Conservation (phyloP, 2,888 invertebrate genomes). For the Rhynchonema sp. region DNA sequence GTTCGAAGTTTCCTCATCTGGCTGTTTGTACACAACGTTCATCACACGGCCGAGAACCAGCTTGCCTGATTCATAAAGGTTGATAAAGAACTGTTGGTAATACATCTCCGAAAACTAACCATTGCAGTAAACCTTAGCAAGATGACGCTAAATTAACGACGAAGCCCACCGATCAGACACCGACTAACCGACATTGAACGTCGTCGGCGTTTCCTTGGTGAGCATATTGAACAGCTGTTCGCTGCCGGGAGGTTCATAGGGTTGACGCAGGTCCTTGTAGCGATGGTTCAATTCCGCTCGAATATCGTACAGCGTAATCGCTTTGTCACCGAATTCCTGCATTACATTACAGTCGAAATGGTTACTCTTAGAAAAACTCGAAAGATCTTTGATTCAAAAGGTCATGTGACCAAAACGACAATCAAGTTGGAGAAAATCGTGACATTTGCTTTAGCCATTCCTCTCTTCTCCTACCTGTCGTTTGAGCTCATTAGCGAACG, state of each 20-base stretch:
- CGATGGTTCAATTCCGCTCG: slow-evolving; percentile 78
- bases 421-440: not conserved
- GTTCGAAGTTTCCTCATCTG: slow-evolving; percentile 5
- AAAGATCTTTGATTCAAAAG: not conserved
- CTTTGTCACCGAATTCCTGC: slow-evolving; percentile 45
- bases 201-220: slow-evolving; percentile 83
- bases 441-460: no score
- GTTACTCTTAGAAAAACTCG: not conserved
- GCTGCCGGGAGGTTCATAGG: slow-evolving; percentile 48
- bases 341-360: slow-evolving; percentile 2
- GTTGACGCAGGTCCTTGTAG: slow-evolving; percentile 20
- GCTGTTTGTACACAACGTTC: slow-evolving; percentile 11
- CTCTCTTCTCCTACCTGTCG: slow-evolving; percentile 58
- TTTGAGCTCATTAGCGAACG: slow-evolving; percentile 89
- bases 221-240: slow-evolving; percentile 83
- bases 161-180: no score
- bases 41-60: slow-evolving; percentile 60
- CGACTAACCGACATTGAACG: slow-evolving; percentile 62
- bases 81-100: no score
- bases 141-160: not conserved
- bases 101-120: no score
- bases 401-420: no score
- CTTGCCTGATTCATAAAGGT: slow-evolving; percentile 35
- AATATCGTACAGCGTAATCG: slow-evolving; percentile 85
- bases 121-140: no score